Evolutionary conservation across 1,140 invertebrate genomes (phyloP).

Genomic region (Drosophila kohkoa): DNA sequence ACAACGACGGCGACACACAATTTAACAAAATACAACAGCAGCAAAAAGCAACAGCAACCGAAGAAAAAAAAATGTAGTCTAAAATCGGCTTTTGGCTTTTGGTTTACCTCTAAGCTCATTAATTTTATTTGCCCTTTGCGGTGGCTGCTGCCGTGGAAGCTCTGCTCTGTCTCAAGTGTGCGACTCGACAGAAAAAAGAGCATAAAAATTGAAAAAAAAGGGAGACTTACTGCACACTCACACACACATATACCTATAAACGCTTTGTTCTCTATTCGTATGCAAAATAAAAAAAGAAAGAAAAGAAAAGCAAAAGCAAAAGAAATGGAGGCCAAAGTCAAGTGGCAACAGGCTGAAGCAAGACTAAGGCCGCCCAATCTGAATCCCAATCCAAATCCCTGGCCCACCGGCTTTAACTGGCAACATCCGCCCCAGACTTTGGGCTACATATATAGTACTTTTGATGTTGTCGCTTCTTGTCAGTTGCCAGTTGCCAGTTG

Average conservation of each 20-base stretch:
- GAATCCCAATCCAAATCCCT: slow-evolving; percentile 13
- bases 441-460: not conserved
- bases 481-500: slow-evolving; percentile 25
- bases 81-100: slow-evolving; percentile 50
- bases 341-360: slow-evolving; percentile 37
- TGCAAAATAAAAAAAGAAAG: slow-evolving; percentile 19
- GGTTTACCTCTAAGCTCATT: slow-evolving; percentile 61
- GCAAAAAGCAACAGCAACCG: not conserved
- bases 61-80: slow-evolving; percentile 28
- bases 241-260: not conserved
- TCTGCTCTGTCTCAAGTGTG: slow-evolving; percentile 50
- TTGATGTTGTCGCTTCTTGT: slow-evolving; percentile 6
- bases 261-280: slow-evolving; percentile 11
- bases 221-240: slow-evolving; percentile 5
- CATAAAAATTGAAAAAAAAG: slow-evolving; percentile 38
- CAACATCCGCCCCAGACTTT: slow-evolving; percentile 4
- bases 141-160: not conserved
- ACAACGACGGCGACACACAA: slow-evolving; percentile 28
- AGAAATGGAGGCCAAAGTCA: slow-evolving; percentile 18
- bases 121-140: slow-evolving; percentile 64
- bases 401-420: slow-evolving; percentile 12
- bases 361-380: slow-evolving; percentile 15
- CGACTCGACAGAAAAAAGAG: slow-evolving; percentile 12
- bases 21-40: slow-evolving; percentile 18
- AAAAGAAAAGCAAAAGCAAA: not conserved